Conservation (phyloP, 2,888 invertebrate genomes). For the Dorcus hopei region DNA sequence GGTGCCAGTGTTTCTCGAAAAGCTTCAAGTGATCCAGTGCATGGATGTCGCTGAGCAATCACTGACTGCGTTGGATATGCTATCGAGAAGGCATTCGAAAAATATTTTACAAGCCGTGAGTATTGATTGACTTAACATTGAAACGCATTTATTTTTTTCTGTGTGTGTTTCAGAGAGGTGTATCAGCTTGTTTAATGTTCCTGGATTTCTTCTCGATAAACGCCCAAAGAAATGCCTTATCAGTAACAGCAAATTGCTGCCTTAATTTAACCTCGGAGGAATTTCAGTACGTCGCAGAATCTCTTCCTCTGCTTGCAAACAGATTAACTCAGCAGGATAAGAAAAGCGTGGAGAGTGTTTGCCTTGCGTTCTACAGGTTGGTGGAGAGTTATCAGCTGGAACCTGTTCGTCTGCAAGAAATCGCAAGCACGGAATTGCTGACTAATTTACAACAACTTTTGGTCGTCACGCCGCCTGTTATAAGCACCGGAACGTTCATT, state of each 20-base stretch:
- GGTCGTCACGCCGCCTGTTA: conserved; percentile 91
- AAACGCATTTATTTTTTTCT: too few relatives aligned
- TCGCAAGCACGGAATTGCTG: conserved; percentile 86
- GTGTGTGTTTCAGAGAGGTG: conserved; percentile 71
- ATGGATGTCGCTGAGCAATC: conserved; percentile 99
- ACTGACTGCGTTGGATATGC: conserved; percentile 93
- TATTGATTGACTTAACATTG: conserved; percentile 10
- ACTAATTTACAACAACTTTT: conserved; percentile 91
- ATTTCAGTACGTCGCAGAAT: conserved; percentile 88
- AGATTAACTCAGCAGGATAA: conserved; percentile 88
- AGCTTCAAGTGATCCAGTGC: conserved; percentile 95
- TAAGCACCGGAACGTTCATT: conserved; percentile 93
- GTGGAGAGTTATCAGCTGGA: conserved; percentile 96
- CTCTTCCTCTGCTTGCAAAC: conserved; percentile 78
- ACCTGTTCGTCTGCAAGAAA: conserved; percentile 85
- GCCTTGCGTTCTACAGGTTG: conserved; percentile 91
- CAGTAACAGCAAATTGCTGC: conserved; percentile 97
- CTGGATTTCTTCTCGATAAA: conserved; percentile 98
- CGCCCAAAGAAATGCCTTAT: conserved; percentile 93
- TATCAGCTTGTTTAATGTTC: conserved; percentile 93
- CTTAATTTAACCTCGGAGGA: conserved; percentile 91
- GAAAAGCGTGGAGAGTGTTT: conserved; percentile 96
- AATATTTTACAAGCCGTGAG: conserved; percentile 88
- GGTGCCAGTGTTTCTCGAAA: conserved; percentile 95
- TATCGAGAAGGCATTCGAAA: conserved; percentile 94